Evolutionary conservation across 2,888 invertebrate species (phyloP), one percentile per base, ranked within the genome.

Genomic region (Ennomos fuscantarius): DNA sequence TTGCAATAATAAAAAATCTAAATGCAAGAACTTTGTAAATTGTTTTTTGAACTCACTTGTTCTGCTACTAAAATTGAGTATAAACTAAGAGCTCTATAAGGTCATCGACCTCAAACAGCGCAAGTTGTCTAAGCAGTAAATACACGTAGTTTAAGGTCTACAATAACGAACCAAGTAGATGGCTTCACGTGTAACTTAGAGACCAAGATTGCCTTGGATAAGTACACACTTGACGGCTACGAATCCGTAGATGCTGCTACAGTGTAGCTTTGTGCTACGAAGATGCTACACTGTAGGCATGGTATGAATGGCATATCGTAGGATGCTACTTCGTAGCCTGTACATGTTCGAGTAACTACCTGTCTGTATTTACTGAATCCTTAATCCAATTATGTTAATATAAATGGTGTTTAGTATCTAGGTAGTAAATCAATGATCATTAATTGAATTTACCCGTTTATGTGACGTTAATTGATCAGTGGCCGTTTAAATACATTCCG

Each of bases 111-210:
- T 31, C 46, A 45, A 55, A 44, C 35, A 55, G 55, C 46, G 52
- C 42, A 52, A 40, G 57, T 57, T 57, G 49, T 48, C 65, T 62
- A 9, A 12, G 41, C 66, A 69, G 69, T 74, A 74, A 76, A 71
- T 72, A 75, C 66, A 55, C 62, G 66, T 72, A 72, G 74, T 79
- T 78, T 76, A 78, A 74, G 65, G 74, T 71, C 74, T 69, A 72
- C 76, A 76, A 79, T 79, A 77, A 79, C 72, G 73, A 69, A 73
- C 68, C 70, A 77, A 78, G 74, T 78, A 77, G 75, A 76, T 46
- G 8, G 15, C 36, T 31, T 37, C 49, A 31, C 37, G 46, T 37
- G 45, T 39, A 61, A 64, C 58, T 64, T 64, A 45, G 39, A 44
- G 41, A 40, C 46, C 33, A 37, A 44, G 43, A 32, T 45, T 50